These are phyloP conservation scores for Abrostola triplasia DNA, from an alignment of 2,888 invertebrate species.

Conservation along the genomic window DNA sequence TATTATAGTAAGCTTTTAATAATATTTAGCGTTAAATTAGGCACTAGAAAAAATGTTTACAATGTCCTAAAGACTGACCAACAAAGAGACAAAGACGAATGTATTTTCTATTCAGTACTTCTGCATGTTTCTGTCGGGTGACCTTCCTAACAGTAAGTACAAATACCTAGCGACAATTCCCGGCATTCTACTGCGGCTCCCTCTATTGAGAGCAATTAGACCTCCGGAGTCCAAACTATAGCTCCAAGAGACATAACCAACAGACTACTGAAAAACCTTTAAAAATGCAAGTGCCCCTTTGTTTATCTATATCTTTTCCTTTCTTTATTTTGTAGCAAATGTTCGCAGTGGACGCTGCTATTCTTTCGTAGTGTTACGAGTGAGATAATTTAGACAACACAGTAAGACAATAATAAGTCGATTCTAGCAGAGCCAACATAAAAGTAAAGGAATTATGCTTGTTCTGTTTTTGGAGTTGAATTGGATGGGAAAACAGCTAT, in stretches of 20 bases:
- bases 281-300: conserved; percentile 36
- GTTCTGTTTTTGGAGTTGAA: too few relatives aligned
- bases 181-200: conserved; percentile 36
- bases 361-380: too few relatives aligned
- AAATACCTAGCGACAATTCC: conserved; percentile 45
- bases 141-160: conserved; percentile 14
- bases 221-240: conserved; percentile 24
- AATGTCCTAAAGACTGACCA: too few relatives aligned
- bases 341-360: conserved; percentile 6
- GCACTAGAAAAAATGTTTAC: too few relatives aligned
- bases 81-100: too few relatives aligned
- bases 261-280: conserved; percentile 11
- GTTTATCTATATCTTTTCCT: conserved; percentile 5
- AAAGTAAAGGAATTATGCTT: too few relatives aligned
- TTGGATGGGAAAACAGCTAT: too few relatives aligned
- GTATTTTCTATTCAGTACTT: conserved; percentile 2
- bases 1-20: too few relatives aligned
- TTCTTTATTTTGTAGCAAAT: conserved; percentile 14
- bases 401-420: too few relatives aligned
- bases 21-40: too few relatives aligned
- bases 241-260: conserved; percentile 10
- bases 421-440: too few relatives aligned
- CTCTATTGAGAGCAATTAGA: conserved; percentile 48
- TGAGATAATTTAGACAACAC: too few relatives aligned
- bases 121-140: not conserved